Base-by-base conservation (phyloP, 2,113 vertebrate genomes). In the Scatophagus argus region DNA sequence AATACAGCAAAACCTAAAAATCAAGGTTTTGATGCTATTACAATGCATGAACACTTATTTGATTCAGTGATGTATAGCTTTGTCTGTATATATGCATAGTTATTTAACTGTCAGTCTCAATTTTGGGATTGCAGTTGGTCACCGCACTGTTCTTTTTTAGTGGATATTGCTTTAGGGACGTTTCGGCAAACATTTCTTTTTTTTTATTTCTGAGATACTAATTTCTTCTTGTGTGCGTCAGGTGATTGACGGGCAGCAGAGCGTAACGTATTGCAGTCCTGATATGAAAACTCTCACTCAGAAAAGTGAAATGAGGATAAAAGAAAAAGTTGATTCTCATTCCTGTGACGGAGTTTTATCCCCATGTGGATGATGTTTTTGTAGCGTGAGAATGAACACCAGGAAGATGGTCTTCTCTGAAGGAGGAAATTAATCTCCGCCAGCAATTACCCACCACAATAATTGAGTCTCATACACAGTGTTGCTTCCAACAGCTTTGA, bases 401-500 rank as follows among this genome's bases (percentile, higher is more conserved):
- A 64, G 19, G 5, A 59, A 78, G 75, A 71, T 11, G 27, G 47
- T 51, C 11, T 64, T 46, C 3, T 74, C 65, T 39, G 74, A 63
- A 44, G 78, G 4, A 36, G 39, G 27, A 67, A 70, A 76, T 66
- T 19, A 58, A 83, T 75, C 69, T 68, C 25, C 41, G 31, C n/a
- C 60, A 7, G 29, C 56, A 75, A 84, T 76, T 73, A 73, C 31
- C 38, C 31, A 44, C 21, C 23, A 36, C 12, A 44, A 79, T 62
- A 65, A 77, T 66, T 60, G 29, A 80, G 76, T 27, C 34, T 72
- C 13, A 62, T 7, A 44, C 6, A 61, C 41, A 29, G 34, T 1
- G 5, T 31, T 65, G 29, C 39, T 68, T 80, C 64, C 25, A 39
- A 73, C 67, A 59, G 38, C 38, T 46, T 64, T 1, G 3, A 44